Evolutionary conservation across 2,888 invertebrate genomes (phyloP).

Genomic region (Laothoe populi): DNA sequence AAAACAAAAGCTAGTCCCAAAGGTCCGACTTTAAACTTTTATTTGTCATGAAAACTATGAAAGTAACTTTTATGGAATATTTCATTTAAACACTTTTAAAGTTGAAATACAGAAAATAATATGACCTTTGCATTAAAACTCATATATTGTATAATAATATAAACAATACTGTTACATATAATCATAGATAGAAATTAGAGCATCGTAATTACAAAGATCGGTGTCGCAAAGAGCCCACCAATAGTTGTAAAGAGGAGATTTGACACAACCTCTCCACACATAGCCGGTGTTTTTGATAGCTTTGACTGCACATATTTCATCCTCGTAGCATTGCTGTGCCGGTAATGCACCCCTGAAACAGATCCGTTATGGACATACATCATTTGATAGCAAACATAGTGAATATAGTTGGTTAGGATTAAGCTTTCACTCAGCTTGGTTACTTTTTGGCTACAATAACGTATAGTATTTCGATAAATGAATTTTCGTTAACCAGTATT

Average conservation of each 20-base stretch:
- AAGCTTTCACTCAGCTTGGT: too few relatives aligned
- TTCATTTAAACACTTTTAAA: neutral
- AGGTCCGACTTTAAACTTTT: constrained; percentile 19
- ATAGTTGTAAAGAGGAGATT: constrained; percentile 65
- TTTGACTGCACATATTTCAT: constrained; percentile 68
- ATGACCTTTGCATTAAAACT: neutral
- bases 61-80: constrained; percentile 3
- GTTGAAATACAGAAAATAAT: neutral
- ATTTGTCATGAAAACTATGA: constrained; percentile 30
- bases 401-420: too few relatives aligned
- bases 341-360: constrained; percentile 57
- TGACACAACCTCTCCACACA: constrained; percentile 70
- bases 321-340: constrained; percentile 53
- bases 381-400: too few relatives aligned
- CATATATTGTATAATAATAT: neutral
- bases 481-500: too few relatives aligned
- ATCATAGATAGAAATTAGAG: constrained; percentile 55
- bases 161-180: constrained; percentile 33
- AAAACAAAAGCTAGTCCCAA: constrained; percentile 22
- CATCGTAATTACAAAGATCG: constrained; percentile 66
- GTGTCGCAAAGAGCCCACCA: constrained; percentile 64
- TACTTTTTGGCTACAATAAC: too few relatives aligned
- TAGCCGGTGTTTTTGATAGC: constrained; percentile 60
- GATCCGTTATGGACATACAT: neutral
- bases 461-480: too few relatives aligned